These are phyloP conservation scores for Brachyhypopomus gauderio DNA, from an alignment of 2,113 vertebrate genomes.

Conservation along the genomic window DNA sequence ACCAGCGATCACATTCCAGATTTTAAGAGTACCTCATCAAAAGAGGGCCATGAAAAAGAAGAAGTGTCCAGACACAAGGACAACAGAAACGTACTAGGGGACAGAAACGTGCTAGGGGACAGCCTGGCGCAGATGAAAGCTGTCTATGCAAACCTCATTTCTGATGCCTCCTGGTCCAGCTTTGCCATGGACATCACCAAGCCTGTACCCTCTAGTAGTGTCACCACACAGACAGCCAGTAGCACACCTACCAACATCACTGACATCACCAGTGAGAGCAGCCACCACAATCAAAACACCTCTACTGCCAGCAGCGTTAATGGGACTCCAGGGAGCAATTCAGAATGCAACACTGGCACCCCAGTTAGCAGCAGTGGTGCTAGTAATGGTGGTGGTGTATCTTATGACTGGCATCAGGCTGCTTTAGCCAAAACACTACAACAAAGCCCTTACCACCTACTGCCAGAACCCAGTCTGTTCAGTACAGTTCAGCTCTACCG, in stretches of 20 bases:
- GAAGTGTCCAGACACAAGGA: constrained; percentile 69
- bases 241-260: constrained; percentile 60
- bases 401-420: constrained; percentile 98
- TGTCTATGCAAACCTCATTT: constrained; percentile 94
- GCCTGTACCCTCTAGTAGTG: constrained; percentile 67
- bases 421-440: constrained; percentile 96
- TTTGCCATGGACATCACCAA: constrained; percentile 87
- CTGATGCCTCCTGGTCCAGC: constrained; percentile 93
- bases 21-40: constrained; percentile 82
- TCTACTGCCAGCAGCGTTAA: constrained; percentile 12
- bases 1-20: constrained; percentile 88
- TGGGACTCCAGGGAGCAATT: constrained; percentile 7
- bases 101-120: constrained; percentile 92
- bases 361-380: constrained; percentile 52
- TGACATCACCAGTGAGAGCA: background rate
- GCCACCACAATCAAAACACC: background rate
- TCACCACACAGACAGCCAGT: constrained; percentile 67
- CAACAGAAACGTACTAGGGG: constrained; percentile 84
- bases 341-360: constrained; percentile 27
- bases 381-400: constrained; percentile 75
- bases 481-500: constrained; percentile 98
- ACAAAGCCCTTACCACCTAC: constrained; percentile 90
- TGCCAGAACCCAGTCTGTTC: constrained; percentile 95
- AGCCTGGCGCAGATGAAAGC: constrained; percentile 97
- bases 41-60: constrained; percentile 82